Conservation (phyloP, 2,888 invertebrate species). For the Polymixis flavicincta region DNA sequence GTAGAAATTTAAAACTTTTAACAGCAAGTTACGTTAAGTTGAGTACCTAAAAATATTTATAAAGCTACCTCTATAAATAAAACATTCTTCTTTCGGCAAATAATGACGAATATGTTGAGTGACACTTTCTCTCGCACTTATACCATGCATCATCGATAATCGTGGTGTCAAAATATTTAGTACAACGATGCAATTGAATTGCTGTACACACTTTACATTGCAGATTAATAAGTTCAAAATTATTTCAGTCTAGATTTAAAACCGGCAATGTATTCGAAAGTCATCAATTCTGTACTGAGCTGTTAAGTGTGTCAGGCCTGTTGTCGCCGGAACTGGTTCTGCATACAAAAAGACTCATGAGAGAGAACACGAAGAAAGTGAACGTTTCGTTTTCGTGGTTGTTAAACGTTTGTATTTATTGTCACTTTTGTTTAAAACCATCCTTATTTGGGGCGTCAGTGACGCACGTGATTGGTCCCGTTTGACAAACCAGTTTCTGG, state of each 20-base stretch:
- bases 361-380: conserved; percentile 82
- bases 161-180: conserved; percentile 52
- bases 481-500: conserved; percentile 16
- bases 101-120: conserved; percentile 65
- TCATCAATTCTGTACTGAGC: conserved; percentile 32
- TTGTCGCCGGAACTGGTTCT: conserved; percentile 71
- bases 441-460: conserved; percentile 49
- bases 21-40: conserved; percentile 15
- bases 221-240: conserved; percentile 18
- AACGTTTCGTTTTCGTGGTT: conserved; percentile 71
- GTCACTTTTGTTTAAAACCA: conserved; percentile 62
- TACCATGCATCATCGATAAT: conserved; percentile 69
- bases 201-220: conserved; percentile 52
- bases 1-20: conserved; percentile 6
- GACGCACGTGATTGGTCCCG: conserved; percentile 34
- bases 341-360: conserved; percentile 79
- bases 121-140: conserved; percentile 76
- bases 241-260: conserved; percentile 26
- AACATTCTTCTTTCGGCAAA: conserved; percentile 60
- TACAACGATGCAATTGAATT: conserved; percentile 34
- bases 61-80: conserved; percentile 24
- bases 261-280: conserved; percentile 66
- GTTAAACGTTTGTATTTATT: conserved; percentile 58
- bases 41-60: neutral
- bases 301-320: conserved; percentile 75